These are phyloP conservation scores for Procambarus clarkii DNA, from an alignment of 1,140 invertebrate species.

Conservation along the genomic window DNA sequence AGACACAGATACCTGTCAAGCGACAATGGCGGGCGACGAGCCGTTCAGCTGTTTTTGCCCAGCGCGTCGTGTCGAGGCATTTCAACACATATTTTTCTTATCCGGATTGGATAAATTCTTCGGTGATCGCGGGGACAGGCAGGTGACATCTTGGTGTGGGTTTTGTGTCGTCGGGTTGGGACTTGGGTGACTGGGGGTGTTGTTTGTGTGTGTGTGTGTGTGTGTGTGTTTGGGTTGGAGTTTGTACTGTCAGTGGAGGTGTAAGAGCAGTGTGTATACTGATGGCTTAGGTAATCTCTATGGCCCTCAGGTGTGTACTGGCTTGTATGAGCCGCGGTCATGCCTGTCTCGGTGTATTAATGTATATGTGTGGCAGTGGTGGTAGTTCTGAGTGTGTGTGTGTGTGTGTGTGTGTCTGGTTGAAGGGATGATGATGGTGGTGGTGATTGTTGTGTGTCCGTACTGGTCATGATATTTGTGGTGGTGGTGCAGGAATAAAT, in stretches of 20 bases:
- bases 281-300: too few relatives aligned
- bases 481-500: too few relatives aligned
- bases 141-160: constrained; percentile 19
- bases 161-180: background rate
- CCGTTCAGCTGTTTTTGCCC: constrained; percentile 27
- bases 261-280: too few relatives aligned
- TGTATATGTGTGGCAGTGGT: background rate
- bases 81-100: constrained; percentile 61
- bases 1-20: constrained; percentile 54
- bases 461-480: too few relatives aligned
- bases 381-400: background rate
- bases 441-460: too few relatives aligned
- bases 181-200: background rate
- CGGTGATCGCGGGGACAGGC: background rate
- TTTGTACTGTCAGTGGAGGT: background rate
- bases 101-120: constrained; percentile 49
- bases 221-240: background rate
- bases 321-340: too few relatives aligned
- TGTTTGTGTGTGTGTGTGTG: background rate
- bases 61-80: constrained; percentile 41
- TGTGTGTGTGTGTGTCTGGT: background rate
- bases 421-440: too few relatives aligned
- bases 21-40: background rate
- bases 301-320: too few relatives aligned
- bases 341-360: background rate